phyloP scores from a whole-genome alignment of 1,140 invertebrate species.

The Danaus melanippus region DNA sequence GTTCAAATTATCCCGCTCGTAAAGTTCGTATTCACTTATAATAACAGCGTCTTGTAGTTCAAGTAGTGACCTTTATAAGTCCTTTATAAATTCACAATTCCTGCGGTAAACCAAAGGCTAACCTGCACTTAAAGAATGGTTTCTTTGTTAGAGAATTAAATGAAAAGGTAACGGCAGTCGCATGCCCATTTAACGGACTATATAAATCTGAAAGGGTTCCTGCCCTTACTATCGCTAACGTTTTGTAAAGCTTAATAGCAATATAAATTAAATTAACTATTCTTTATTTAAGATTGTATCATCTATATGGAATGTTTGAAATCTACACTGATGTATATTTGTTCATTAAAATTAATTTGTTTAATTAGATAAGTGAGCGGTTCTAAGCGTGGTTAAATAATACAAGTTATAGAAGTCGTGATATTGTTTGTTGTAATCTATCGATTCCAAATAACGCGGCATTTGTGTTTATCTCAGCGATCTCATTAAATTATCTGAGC shows the following conservation, averaged over 20 bases:
- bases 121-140: conserved; percentile 17
- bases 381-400: no score
- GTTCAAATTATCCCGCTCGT: no score
- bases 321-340: no score
- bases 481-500: conserved; percentile 52
- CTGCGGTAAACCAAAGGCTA: conserved; percentile 18
- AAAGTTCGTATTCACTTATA: conserved; percentile 2
- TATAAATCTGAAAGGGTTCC: no score
- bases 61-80: conserved; percentile 18
- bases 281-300: no score
- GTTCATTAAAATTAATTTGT: no score
- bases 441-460: conserved; percentile 41
- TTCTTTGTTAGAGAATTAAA: conserved; percentile 20
- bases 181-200: conserved; percentile 15
- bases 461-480: conserved; percentile 55
- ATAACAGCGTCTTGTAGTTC: conserved; percentile 16
- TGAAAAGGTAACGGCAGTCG: conserved; percentile 20
- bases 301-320: no score
- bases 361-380: no score
- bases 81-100: conserved; percentile 19
- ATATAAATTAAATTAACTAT: no score
- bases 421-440: conserved; percentile 46
- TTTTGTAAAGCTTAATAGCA: no score
- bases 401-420: conserved; percentile 25
- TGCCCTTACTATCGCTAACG: no score